These are phyloP conservation scores for Vidua macroura DNA, from an alignment of 2,113 vertebrate genomes.

Conservation along the genomic window DNA sequence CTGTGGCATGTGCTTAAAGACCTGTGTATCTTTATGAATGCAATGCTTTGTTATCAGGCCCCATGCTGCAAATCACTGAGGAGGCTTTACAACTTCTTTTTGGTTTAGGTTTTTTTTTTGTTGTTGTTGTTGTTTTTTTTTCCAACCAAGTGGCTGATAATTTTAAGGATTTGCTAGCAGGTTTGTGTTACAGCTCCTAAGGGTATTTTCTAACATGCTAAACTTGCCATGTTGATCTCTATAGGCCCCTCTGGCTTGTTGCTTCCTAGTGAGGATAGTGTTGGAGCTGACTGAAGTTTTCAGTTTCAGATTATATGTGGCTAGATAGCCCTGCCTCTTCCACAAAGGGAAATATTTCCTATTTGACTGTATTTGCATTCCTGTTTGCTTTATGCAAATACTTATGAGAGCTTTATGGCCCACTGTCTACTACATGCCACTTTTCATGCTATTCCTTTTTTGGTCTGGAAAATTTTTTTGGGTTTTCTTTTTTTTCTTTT, in stretches of 20 bases:
- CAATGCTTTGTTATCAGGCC: background rate
- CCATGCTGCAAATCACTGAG: background rate
- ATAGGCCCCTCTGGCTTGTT: background rate
- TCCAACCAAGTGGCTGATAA: background rate
- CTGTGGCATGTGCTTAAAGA: background rate
- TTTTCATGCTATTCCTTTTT: background rate
- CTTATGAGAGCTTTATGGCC: background rate
- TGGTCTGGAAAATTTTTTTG: background rate
- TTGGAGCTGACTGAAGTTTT: background rate
- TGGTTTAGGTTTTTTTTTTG: too few relatives aligned
- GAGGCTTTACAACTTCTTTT: background rate
- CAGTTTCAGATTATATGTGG: background rate
- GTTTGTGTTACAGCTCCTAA: background rate
- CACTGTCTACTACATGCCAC: background rate
- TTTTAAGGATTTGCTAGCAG: background rate
- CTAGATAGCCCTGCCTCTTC: background rate
- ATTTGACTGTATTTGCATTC: background rate
- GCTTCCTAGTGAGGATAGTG: background rate
- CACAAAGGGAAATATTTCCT: background rate
- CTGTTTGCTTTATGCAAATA: background rate
- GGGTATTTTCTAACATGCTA: background rate
- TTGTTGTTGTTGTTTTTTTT: background rate
- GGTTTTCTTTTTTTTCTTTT: background rate
- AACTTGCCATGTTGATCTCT: background rate
- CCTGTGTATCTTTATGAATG: rapidly evolving